Evolutionary conservation across 1,140 invertebrate species (phyloP).

Genomic region (Lineus longissimus): DNA sequence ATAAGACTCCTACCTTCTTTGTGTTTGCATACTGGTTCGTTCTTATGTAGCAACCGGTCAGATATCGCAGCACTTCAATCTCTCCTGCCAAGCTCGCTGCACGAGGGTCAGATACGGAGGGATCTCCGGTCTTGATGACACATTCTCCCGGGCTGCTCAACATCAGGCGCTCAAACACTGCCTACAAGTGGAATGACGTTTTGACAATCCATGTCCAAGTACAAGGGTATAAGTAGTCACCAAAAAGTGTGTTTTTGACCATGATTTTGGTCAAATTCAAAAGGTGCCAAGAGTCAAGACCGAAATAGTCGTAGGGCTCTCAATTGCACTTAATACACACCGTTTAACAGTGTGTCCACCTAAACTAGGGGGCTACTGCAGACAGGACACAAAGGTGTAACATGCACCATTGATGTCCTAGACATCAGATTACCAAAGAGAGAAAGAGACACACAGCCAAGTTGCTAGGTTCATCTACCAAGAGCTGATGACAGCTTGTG

Average conservation of each 20-base stretch:
- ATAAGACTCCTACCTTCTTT: too few species aligned
- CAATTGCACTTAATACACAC: not conserved
- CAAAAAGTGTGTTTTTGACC: not conserved
- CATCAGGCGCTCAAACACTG: constrained; percentile 75
- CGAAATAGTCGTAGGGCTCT: not conserved
- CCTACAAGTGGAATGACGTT: constrained; percentile 58
- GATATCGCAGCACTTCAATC: constrained; percentile 32
- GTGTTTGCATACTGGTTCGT: too few species aligned
- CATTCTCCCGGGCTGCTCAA: constrained; percentile 55
- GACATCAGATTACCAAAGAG: too few species aligned
- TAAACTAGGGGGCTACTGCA: too few species aligned
- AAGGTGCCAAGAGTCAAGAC: not conserved
- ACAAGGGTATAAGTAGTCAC: not conserved
- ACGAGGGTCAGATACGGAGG: constrained; percentile 50
- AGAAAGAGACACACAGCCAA: too few species aligned
- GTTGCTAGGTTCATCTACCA: too few species aligned
- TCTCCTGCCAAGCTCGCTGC: constrained; percentile 25
- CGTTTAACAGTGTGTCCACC: too few species aligned
- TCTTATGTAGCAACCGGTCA: constrained; percentile 37
- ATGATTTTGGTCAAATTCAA: not conserved
- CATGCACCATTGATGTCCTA: too few species aligned
- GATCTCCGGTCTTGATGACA: constrained; percentile 21
- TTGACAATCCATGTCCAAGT: not conserved
- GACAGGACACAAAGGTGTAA: too few species aligned
- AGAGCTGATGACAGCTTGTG: too few species aligned